These are phyloP conservation scores for Crypturellus undulatus DNA, from an alignment of 2,113 vertebrate genomes.

Conservation along the genomic window DNA sequence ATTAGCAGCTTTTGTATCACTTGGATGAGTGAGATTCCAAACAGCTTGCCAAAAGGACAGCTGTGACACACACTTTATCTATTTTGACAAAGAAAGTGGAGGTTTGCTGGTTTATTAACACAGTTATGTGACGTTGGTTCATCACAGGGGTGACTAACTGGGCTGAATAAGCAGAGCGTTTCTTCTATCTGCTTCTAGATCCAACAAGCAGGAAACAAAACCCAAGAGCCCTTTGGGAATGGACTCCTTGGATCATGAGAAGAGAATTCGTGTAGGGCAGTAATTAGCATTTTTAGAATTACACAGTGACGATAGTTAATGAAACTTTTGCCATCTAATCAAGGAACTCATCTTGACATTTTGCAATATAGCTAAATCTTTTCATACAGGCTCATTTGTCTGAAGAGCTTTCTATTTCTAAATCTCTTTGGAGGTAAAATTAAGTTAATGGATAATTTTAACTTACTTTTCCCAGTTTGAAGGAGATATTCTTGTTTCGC, in stretches of 20 bases:
- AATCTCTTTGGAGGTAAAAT: not conserved
- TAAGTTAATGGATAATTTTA: not conserved
- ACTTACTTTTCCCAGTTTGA: not conserved
- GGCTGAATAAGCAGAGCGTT: not conserved
- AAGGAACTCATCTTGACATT: not conserved
- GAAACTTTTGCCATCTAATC: not conserved
- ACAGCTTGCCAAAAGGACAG: not conserved
- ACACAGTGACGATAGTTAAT: not conserved
- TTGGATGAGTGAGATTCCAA: not conserved
- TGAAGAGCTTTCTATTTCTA: not conserved
- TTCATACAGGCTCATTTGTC: not conserved
- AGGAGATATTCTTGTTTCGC: not conserved
- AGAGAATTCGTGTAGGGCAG: not conserved
- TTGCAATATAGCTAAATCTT: not conserved
- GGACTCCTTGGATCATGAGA: not conserved
- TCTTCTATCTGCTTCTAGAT: not conserved
- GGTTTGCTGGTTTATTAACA: not conserved
- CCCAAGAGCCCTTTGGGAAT: not conserved
- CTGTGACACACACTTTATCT: not conserved
- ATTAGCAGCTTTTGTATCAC: not conserved
- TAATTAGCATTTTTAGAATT: slow-evolving; percentile 22
- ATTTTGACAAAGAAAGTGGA: not conserved
- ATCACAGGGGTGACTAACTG: not conserved
- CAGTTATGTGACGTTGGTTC: not conserved
- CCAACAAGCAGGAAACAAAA: not conserved